Evolutionary conservation across 2,797 vertebrate species (phyloP).

Genomic region (Oryzias dopingdopingensis): DNA sequence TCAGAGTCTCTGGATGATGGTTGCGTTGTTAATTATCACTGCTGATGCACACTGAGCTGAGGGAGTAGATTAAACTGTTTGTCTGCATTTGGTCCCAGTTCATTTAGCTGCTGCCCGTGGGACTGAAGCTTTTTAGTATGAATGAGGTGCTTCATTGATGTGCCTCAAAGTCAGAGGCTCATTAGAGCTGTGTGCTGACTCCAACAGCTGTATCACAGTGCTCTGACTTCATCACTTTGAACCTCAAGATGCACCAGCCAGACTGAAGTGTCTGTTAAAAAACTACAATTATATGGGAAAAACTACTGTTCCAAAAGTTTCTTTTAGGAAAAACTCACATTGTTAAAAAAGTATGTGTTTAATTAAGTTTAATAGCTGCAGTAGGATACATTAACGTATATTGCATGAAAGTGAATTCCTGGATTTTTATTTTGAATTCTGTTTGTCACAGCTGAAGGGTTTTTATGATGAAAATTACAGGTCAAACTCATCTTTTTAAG

Average conservation of each 20-base stretch:
- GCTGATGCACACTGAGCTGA: constrained; percentile 39
- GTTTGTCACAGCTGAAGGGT: too few relatives aligned
- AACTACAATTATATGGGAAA: neutral
- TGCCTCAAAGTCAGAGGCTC: constrained; percentile 67
- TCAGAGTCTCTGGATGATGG: constrained; percentile 26
- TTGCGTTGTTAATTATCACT: constrained; percentile 52
- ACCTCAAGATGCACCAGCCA: neutral
- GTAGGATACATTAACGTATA: too few relatives aligned
- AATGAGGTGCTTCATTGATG: constrained; percentile 65
- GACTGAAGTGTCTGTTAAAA: neutral
- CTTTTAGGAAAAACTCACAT: too few relatives aligned
- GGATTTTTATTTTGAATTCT: too few relatives aligned
- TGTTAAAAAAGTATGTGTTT: too few relatives aligned
- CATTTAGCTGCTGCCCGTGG: constrained; percentile 63
- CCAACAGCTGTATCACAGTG: constrained; percentile 18
- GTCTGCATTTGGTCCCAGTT: constrained; percentile 65
- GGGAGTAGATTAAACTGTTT: constrained; percentile 65
- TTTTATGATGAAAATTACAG: too few relatives aligned
- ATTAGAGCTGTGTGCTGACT: constrained; percentile 56
- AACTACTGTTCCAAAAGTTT: neutral
- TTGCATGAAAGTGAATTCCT: too few relatives aligned
- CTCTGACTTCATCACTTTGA: constrained; percentile 20
- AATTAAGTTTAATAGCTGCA: too few relatives aligned
- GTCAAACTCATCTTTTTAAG: too few relatives aligned
- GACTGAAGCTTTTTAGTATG: constrained; percentile 65